A percentile compares a stretch with the other conserved stretches of the same genome.
Evolutionary conservation across 2,888 invertebrate genomes (phyloP).

Genomic region (Hydrotaea cyrtoneurina): DNA sequence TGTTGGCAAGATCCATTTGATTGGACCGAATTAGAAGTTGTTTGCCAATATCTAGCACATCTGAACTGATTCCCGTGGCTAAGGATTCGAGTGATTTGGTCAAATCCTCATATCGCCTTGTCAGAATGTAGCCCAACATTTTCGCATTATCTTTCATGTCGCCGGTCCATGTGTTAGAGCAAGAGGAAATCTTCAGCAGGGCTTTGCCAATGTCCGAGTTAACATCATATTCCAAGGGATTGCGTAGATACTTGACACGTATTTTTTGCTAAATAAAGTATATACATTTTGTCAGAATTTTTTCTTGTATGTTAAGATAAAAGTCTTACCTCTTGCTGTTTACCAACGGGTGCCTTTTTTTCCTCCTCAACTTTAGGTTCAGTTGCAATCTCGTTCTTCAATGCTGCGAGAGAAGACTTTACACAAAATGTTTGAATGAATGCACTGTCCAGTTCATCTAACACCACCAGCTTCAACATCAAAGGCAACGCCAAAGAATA

Average conservation of each 20-base stretch:
- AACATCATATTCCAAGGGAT: constrained; percentile 93
- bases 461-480: constrained; percentile 91
- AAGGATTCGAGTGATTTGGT: constrained; percentile 67
- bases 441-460: constrained; percentile 90
- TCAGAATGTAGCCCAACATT: constrained; percentile 82
- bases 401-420: constrained; percentile 88
- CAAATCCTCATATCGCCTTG: constrained; percentile 85
- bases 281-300: not conserved
- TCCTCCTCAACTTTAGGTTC: not conserved
- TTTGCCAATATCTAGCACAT: constrained; percentile 46
- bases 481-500: constrained; percentile 88
- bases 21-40: constrained; percentile 14
- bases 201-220: constrained; percentile 84
- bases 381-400: constrained; percentile 78
- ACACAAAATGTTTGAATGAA: constrained; percentile 86
- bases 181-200: constrained; percentile 64
- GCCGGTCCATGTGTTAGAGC: constrained; percentile 57
- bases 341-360: constrained; percentile 32
- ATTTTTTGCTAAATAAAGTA: constrained; percentile 83
- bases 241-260: constrained; percentile 89
- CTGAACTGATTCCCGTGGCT: constrained; percentile 32
- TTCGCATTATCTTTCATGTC: constrained; percentile 55
- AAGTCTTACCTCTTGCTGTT: constrained; percentile 53
- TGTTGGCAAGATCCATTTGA: not conserved
- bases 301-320: not conserved